These are phyloP conservation scores for Gallirallus australis DNA, from an alignment of 2,797 vertebrate species.

Conservation along the genomic window DNA sequence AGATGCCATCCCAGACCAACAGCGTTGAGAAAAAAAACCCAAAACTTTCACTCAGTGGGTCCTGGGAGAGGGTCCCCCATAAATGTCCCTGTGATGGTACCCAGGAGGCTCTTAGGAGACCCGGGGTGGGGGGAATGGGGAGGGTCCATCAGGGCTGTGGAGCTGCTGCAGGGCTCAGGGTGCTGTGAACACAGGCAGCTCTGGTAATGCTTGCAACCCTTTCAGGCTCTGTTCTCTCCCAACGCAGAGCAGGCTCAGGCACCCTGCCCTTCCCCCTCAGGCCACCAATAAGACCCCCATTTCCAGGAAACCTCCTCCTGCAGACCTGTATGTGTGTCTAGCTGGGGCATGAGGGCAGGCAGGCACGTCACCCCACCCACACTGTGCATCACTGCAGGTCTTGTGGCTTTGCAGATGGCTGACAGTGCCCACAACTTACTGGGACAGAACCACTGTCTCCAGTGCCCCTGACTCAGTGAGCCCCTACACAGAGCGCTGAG, in stretches of 20 bases:
- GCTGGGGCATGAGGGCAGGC: background rate
- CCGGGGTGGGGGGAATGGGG: accelerated
- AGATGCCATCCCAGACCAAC: background rate
- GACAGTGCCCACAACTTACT: background rate
- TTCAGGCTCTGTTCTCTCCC: background rate
- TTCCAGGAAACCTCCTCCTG: background rate
- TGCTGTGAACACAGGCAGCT: background rate
- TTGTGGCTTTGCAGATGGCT: background rate
- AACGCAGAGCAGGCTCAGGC: accelerated
- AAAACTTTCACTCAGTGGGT: background rate
- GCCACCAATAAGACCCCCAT: background rate
- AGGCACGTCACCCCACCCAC: accelerated
- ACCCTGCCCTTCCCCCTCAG: background rate
- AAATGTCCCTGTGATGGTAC: background rate
- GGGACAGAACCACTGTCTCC: background rate
- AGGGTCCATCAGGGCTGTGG: background rate
- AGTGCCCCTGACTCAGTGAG: accelerated
- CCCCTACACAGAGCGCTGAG: accelerated
- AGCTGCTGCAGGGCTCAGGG: background rate
- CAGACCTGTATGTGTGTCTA: accelerated
- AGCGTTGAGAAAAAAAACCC: accelerated
- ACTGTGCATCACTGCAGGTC: background rate
- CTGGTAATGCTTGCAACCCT: background rate
- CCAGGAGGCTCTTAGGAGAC: background rate
- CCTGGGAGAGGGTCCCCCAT: background rate